Evolutionary conservation across 2,797 vertebrate genomes (phyloP).

Genomic region (Gorsachius magnificus): DNA sequence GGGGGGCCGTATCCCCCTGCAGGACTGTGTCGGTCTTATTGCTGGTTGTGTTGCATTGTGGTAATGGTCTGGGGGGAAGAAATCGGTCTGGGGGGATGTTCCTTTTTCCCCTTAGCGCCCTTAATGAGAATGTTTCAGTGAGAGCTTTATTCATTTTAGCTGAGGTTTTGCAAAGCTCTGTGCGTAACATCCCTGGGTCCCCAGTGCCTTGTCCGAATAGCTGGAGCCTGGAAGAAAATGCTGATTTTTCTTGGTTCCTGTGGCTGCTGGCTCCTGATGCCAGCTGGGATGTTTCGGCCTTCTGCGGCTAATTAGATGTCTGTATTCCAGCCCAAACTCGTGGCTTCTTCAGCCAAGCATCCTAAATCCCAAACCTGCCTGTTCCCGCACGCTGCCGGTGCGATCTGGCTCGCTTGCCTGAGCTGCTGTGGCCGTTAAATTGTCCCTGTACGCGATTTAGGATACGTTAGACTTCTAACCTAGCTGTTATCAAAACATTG

Average conservation of each 20-base stretch:
- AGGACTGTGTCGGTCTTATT: accelerated
- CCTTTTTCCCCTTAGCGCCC: not conserved
- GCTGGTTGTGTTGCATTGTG: not conserved
- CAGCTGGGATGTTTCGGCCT: not conserved
- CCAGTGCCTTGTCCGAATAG: not conserved
- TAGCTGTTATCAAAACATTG: not conserved
- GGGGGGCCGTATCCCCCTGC: not conserved
- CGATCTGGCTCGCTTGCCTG: not conserved
- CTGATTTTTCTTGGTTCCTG: accelerated
- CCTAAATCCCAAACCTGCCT: not conserved
- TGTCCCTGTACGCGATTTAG: not conserved
- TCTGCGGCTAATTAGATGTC: not conserved
- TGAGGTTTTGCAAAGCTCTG: not conserved
- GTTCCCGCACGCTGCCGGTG: not conserved
- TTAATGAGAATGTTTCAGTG: not conserved
- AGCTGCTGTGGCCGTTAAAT: not conserved
- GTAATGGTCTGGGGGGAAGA: not conserved
- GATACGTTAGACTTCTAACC: not conserved
- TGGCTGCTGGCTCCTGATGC: not conserved
- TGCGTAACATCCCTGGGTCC: not conserved
- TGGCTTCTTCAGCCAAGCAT: not conserved
- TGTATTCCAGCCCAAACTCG: not conserved
- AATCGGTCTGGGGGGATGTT: not conserved
- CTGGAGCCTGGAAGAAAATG: not conserved
- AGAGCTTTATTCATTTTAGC: not conserved